These are phyloP conservation scores for Drosophila mulleri DNA, from an alignment of 2,888 invertebrate genomes.

Conservation along the genomic window DNA sequence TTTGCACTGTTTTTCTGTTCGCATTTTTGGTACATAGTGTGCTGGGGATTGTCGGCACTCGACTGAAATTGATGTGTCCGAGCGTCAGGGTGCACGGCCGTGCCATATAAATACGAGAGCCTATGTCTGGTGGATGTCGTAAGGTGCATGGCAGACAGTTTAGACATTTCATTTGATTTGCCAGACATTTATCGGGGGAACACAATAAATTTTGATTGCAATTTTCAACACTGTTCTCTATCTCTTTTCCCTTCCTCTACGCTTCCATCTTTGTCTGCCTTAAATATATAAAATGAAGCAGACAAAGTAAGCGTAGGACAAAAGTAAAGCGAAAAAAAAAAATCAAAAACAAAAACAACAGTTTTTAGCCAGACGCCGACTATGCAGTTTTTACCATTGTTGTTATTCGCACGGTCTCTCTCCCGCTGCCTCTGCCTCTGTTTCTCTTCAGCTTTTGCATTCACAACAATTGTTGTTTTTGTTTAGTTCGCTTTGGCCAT, in stretches of 20 bases:
- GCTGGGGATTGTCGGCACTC: slow-evolving; percentile 17
- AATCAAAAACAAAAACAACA: background rate
- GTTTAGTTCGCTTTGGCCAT: slow-evolving; percentile 33
- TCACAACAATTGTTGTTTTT: slow-evolving; percentile 37
- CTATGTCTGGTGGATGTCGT: slow-evolving; percentile 17
- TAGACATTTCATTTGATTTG: slow-evolving; percentile 64
- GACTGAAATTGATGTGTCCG: slow-evolving; percentile 58
- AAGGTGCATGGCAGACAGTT: slow-evolving; percentile 50
- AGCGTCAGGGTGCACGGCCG: slow-evolving; percentile 54
- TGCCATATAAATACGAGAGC: slow-evolving; percentile 56
- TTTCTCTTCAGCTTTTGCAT: slow-evolving; percentile 12
- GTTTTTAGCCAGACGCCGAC: slow-evolving; percentile 56
- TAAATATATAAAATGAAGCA: slow-evolving; percentile 53
- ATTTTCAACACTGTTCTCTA: slow-evolving; percentile 59
- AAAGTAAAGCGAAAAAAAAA: slow-evolving; percentile 29
- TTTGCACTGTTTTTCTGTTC: slow-evolving; percentile 11
- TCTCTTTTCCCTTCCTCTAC: background rate
- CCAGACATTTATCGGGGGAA: slow-evolving; percentile 63
- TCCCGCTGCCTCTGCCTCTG: background rate
- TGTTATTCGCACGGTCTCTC: slow-evolving; percentile 4
- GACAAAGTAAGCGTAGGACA: slow-evolving; percentile 45
- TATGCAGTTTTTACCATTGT: slow-evolving; percentile 56
- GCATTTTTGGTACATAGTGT: background rate
- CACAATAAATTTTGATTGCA: slow-evolving; percentile 71
- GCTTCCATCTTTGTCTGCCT: slow-evolving; percentile 2